Evolutionary conservation across 1,140 invertebrate species (phyloP).

Genomic region (Drosophila mauritiana): DNA sequence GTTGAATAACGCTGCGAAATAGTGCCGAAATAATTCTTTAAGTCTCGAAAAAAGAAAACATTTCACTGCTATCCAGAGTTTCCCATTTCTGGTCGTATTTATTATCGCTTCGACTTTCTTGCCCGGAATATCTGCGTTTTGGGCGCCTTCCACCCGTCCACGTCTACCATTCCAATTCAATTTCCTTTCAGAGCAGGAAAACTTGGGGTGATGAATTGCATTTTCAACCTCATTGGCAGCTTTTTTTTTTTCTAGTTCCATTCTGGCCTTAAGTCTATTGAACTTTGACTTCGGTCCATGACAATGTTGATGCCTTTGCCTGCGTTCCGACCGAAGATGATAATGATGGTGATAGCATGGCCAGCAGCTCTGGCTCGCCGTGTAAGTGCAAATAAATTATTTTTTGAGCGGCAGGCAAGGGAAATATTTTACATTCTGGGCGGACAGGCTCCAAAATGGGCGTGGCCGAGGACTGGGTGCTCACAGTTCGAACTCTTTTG

Average conservation of each 20-base stretch:
- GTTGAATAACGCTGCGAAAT: neutral
- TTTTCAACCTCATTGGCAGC: slow-evolving; percentile 6
- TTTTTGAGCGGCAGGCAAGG: slow-evolving; percentile 35
- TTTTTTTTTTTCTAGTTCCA: neutral
- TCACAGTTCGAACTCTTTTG: slow-evolving; percentile 16
- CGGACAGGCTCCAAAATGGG: slow-evolving; percentile 11
- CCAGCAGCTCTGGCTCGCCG: neutral
- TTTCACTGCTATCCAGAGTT: neutral
- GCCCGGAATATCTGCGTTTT: slow-evolving; percentile 1
- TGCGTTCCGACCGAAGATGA: neutral
- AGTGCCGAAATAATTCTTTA: neutral
- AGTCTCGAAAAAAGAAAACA: neutral
- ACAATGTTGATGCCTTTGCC: slow-evolving; percentile 9
- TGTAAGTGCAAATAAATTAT: slow-evolving; percentile 54
- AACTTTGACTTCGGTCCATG: slow-evolving; percentile 44
- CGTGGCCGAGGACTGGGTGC: slow-evolving; percentile 12
- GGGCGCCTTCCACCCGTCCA: neutral
- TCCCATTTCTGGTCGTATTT: neutral
- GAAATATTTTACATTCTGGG: slow-evolving; percentile 35
- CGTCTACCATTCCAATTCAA: slow-evolving; percentile 15
- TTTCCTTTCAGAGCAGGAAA: slow-evolving; percentile 13
- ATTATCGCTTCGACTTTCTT: neutral
- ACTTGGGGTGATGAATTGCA: slow-evolving; percentile 40
- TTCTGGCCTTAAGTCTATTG: slow-evolving; percentile 29
- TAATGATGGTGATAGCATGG: slow-evolving; percentile 14